Conservation (phyloP, 2,797 vertebrate genomes). For the Siniperca scherzeri region DNA sequence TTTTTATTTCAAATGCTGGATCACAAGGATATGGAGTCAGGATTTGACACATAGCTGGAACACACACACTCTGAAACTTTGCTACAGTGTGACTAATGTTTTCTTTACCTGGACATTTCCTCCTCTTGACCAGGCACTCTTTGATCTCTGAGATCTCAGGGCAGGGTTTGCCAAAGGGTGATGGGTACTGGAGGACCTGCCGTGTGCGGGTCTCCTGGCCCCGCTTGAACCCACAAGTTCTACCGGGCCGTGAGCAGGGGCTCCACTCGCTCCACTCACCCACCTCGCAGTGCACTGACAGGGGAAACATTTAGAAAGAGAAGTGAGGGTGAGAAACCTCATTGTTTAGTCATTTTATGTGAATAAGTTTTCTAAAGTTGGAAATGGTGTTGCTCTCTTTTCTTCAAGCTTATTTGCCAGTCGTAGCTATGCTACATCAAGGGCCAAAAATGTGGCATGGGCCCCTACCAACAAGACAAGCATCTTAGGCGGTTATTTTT, state of each 20-base stretch:
- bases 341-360: neutral
- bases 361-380: neutral
- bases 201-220: slow-evolving; percentile 93
- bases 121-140: slow-evolving; percentile 93
- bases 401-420: neutral
- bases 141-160: slow-evolving; percentile 91
- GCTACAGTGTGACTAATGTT: neutral
- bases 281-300: slow-evolving; percentile 94
- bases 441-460: neutral
- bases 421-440: neutral
- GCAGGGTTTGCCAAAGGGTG: slow-evolving; percentile 90
- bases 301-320: neutral
- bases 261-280: slow-evolving; percentile 95
- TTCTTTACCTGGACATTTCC: slow-evolving; percentile 92
- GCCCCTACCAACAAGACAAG: neutral
- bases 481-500: slow-evolving; percentile 1
- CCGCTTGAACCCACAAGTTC: slow-evolving; percentile 94
- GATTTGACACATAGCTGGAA: neutral
- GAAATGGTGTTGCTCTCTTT: neutral
- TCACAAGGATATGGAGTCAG: neutral
- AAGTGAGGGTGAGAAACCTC: slow-evolving; percentile 6
- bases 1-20: neutral
- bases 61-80: neutral
- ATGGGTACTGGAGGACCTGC: slow-evolving; percentile 91
- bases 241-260: slow-evolving; percentile 91